These are phyloP conservation scores for Torymus tubicola DNA, from an alignment of 2,888 invertebrate species.

Conservation along the genomic window DNA sequence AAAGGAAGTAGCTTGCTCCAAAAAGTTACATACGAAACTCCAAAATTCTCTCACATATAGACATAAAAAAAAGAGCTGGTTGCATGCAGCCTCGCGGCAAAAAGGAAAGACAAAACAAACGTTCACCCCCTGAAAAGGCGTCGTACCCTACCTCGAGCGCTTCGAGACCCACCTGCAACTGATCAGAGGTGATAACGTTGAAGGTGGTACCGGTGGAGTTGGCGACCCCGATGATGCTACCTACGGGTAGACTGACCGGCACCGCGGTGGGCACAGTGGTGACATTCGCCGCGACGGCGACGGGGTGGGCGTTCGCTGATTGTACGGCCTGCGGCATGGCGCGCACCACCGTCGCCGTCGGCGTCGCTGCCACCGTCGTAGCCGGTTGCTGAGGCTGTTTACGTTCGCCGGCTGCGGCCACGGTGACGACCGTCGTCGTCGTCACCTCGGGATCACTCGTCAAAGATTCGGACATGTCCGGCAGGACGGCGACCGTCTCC, in stretches of 20 bases:
- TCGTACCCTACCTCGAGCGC: no score
- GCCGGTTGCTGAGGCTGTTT: constrained; percentile 60
- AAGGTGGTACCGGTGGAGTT: constrained; percentile 83
- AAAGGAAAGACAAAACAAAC: no score
- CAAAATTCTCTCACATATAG: no score
- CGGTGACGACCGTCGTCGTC: no score
- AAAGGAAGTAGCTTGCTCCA: no score
- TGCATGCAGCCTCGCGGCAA: no score
- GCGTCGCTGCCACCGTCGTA: constrained; percentile 64
- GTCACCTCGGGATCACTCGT: constrained; percentile 77
- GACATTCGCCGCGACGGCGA: constrained; percentile 73
- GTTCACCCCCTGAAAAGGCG: no score
- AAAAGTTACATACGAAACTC: no score
- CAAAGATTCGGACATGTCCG: constrained; percentile 77
- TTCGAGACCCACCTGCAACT: constrained; percentile 79
- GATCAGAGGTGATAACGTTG: constrained; percentile 91
- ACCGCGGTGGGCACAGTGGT: constrained; percentile 77
- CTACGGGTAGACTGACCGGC: constrained; percentile 86
- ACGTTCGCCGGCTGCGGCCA: constrained; percentile 61
- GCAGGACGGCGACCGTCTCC: constrained; percentile 77
- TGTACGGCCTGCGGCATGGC: constrained; percentile 64
- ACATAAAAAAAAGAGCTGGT: no score
- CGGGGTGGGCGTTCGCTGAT: constrained; percentile 68
- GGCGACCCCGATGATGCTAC: constrained; percentile 83
- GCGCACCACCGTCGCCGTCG: constrained; percentile 48